phyloP scores from a whole-genome alignment of 1,140 invertebrate genomes.

The Nautilus pompilius region DNA sequence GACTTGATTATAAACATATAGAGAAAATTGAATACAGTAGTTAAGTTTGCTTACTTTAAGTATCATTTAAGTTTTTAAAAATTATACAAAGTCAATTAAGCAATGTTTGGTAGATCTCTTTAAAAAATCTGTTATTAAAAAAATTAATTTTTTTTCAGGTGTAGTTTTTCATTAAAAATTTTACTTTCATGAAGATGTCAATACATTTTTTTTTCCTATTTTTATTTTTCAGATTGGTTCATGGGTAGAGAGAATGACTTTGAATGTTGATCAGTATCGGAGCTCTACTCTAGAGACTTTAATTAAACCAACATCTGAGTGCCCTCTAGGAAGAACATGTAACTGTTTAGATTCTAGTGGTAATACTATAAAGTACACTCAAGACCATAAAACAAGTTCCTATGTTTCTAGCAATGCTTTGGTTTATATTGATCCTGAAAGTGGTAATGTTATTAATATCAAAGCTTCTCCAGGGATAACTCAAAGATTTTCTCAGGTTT shows the following conservation, averaged over 20 bases:
- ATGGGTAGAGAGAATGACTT: slow-evolving; percentile 16
- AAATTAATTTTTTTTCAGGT: too few species aligned
- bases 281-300: slow-evolving; percentile 17
- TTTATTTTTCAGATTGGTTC: slow-evolving; percentile 31
- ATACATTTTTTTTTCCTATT: background rate
- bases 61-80: too few species aligned
- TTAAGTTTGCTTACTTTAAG: too few species aligned
- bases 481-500: slow-evolving; percentile 51
- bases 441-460: slow-evolving; percentile 29
- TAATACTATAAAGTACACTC: background rate
- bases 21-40: too few species aligned
- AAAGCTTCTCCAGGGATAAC: slow-evolving; percentile 31
- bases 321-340: slow-evolving; percentile 32
- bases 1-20: too few species aligned
- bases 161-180: too few species aligned
- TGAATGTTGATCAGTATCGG: slow-evolving; percentile 18
- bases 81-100: too few species aligned
- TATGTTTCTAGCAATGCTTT: slow-evolving; percentile 23
- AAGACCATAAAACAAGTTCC: slow-evolving; percentile 11
- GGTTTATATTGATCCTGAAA: slow-evolving; percentile 44
- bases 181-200: too few species aligned
- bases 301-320: slow-evolving; percentile 23
- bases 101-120: too few species aligned
- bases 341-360: slow-evolving; percentile 30
- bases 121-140: too few species aligned